Evolutionary conservation across 1,140 invertebrate species (phyloP).

Genomic region (Hycleus phaleratus): DNA sequence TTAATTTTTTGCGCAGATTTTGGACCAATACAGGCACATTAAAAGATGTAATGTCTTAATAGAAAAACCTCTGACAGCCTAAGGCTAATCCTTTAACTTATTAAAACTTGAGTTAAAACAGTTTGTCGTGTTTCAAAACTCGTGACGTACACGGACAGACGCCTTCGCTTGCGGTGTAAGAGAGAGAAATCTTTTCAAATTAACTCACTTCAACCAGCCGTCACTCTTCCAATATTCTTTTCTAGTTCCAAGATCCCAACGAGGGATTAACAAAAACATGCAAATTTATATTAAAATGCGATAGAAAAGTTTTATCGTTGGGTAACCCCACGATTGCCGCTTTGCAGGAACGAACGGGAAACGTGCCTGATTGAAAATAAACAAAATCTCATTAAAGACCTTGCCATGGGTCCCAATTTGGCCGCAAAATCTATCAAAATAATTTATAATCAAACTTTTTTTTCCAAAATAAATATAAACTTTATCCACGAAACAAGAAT

Average conservation of each 20-base stretch:
- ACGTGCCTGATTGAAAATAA: neutral
- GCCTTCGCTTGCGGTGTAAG: slow-evolving; percentile 21
- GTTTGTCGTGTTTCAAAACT: slow-evolving; percentile 29
- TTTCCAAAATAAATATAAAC: too few relatives aligned
- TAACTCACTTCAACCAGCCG: slow-evolving; percentile 34
- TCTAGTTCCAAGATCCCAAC: slow-evolving; percentile 20
- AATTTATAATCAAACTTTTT: too few relatives aligned
- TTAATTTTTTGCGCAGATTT: slow-evolving; percentile 12
- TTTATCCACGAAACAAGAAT: too few relatives aligned
- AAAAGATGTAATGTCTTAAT: slow-evolving; percentile 24
- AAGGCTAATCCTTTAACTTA: slow-evolving; percentile 38
- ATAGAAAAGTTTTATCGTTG: slow-evolving; percentile 33
- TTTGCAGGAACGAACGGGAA: slow-evolving; percentile 5
- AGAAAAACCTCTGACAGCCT: slow-evolving; percentile 28
- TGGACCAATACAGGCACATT: slow-evolving; percentile 1
- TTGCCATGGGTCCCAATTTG: too few relatives aligned
- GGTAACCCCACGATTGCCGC: slow-evolving; percentile 16
- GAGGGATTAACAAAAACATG: slow-evolving; percentile 40
- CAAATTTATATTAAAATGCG: slow-evolving; percentile 40
- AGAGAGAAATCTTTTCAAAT: slow-evolving; percentile 29
- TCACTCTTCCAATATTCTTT: slow-evolving; percentile 35
- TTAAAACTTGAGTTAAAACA: slow-evolving; percentile 40
- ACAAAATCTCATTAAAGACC: too few relatives aligned
- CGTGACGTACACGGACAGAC: slow-evolving; percentile 21
- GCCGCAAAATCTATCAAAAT: too few relatives aligned